Base-by-base conservation (phyloP, 2,113 vertebrate genomes). In the Mormyrus iriodes region DNA sequence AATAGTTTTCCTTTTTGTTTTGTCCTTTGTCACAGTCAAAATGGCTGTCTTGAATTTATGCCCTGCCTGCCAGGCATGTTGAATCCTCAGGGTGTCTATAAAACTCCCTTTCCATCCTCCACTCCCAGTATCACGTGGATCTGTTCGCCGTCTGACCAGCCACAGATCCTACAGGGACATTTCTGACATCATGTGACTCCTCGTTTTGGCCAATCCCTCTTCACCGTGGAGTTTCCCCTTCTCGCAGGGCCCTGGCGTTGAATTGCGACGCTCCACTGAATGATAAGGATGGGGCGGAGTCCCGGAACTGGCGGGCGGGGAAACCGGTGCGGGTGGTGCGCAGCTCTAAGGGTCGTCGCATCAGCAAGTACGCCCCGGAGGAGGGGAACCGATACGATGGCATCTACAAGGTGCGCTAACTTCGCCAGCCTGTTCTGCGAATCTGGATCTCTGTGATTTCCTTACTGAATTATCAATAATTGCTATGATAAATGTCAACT, bases 321-420 rank as follows among this genome's bases (percentile, higher is more conserved):
- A 99, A 99, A 90, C 98, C 98, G 10, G 98, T 99, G 87, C 93
- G 98, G 92, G 98, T 99, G 83, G 97, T 99, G 89, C 98, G 98
- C 90, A 99, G 98, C 94, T 99, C 98, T 49, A 99, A 99, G 94
- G 98, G 98, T 86, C 96, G 98, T 39, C 96, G 98, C 86, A 99
- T 99, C 95, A 99, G 98, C 97, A 99, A 99, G 92, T 99, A 99
- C 4, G 98, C 98, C 89, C 98, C 98, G 0, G 98, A 99, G 93
- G 98, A 99, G 93, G 98, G 98, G 93, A 99, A 99, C 94, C 97
- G 98, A 95, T 99, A 99, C 0, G 98, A 99, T 92, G 98, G 98
- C 73, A 99, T 99, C 95, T 99, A 99, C 94, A 99, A 99, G 98
- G 98, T 99, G 95, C 88, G 91, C 49, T 9, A 5, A 3, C 3